phyloP scores from a whole-genome alignment of 2,113 vertebrate genomes.

The Ameiurus melas region DNA sequence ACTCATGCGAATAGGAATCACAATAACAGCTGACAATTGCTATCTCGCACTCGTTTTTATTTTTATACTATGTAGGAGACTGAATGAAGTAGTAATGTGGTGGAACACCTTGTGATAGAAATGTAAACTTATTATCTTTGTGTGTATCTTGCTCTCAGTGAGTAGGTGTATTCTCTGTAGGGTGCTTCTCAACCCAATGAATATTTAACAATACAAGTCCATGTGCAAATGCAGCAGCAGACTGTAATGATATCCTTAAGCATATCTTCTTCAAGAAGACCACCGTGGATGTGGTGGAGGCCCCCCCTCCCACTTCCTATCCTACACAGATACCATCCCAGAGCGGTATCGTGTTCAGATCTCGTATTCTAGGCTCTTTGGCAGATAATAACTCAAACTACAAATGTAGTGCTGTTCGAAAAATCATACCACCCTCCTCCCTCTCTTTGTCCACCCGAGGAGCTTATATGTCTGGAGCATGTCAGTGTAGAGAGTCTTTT shows the following conservation, averaged over 20 bases:
- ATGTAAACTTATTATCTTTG: background rate
- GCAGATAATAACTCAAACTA: slow-evolving; percentile 56
- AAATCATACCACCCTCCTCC: slow-evolving; percentile 33
- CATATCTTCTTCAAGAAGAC: slow-evolving; percentile 19
- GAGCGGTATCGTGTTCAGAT: slow-evolving; percentile 28
- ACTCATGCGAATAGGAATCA: slow-evolving; percentile 18
- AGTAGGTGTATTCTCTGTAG: background rate
- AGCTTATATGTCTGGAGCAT: slow-evolving; percentile 13
- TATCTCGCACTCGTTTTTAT: slow-evolving; percentile 22
- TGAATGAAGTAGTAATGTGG: slow-evolving; percentile 23
- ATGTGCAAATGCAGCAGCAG: slow-evolving; percentile 14
- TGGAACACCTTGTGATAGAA: background rate
- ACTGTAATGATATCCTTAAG: slow-evolving; percentile 3
- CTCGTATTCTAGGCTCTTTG: slow-evolving; percentile 39
- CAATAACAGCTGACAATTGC: slow-evolving; percentile 43
- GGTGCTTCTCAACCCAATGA: slow-evolving; percentile 8
- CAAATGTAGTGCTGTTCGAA: slow-evolving; percentile 26
- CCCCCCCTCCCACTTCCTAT: background rate
- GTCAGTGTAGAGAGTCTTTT: slow-evolving; percentile 23
- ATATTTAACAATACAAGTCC: slow-evolving; percentile 31
- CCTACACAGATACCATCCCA: slow-evolving; percentile 32
- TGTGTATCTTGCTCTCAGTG: background rate
- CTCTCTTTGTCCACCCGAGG: background rate
- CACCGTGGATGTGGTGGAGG: background rate
- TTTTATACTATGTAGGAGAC: background rate